These are phyloP conservation scores for Halcyon smyrnensis DNA, from an alignment of 2,797 vertebrate species.

Conservation along the genomic window DNA sequence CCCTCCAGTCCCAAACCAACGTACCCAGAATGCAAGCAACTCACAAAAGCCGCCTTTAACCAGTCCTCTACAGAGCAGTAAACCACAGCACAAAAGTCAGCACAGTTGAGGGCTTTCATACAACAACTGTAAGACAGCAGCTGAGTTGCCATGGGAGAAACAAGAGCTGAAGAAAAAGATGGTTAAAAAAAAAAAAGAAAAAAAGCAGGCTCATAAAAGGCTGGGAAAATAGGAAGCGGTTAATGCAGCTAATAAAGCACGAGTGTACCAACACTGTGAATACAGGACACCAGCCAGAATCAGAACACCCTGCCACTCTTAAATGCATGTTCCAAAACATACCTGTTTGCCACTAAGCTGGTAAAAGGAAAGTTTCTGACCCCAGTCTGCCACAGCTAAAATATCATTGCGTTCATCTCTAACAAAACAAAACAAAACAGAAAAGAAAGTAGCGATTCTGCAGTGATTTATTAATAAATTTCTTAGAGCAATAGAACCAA, in stretches of 20 bases:
- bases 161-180: not conserved
- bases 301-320: not conserved
- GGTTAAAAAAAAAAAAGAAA: not conserved
- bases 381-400: constrained; percentile 97
- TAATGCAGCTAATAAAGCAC: not conserved
- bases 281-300: not conserved
- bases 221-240: not conserved
- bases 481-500: not conserved
- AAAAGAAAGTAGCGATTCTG: not conserved
- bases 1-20: not conserved
- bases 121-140: not conserved
- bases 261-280: not conserved
- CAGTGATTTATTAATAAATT: not conserved
- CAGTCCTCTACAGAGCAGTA: not conserved
- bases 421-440: constrained; percentile 35
- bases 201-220: not conserved
- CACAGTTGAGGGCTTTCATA: not conserved
- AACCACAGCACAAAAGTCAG: not conserved
- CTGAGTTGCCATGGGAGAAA: not conserved
- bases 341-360: constrained; percentile 99
- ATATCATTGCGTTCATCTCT: constrained; percentile 97
- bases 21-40: not conserved
- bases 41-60: not conserved
- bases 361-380: constrained; percentile 96
- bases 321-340: not conserved